phyloP scores from a whole-genome alignment of 2,113 vertebrate species.

The Phyllostomus hastatus region DNA sequence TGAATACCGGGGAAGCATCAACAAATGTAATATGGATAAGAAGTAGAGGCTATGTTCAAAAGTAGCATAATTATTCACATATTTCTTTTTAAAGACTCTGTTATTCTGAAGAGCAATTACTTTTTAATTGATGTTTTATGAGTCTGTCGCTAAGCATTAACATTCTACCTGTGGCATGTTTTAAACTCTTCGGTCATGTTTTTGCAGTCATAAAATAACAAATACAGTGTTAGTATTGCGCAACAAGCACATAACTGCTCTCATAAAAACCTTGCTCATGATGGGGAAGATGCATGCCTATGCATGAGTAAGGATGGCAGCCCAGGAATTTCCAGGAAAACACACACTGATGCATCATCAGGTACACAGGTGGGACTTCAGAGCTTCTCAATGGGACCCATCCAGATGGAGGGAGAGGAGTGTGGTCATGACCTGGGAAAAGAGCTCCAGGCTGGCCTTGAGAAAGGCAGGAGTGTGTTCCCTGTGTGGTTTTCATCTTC shows the following conservation, averaged over 20 bases:
- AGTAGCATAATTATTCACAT: constrained; percentile 23
- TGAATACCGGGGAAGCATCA: background rate
- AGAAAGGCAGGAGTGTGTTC: background rate
- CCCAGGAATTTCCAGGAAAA: background rate
- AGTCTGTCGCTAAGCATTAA: background rate
- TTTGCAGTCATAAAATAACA: constrained; percentile 46
- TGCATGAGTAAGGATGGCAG: background rate
- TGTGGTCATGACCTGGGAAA: background rate
- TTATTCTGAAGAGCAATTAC: background rate
- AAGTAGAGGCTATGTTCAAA: background rate
- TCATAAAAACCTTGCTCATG: background rate
- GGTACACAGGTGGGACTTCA: background rate
- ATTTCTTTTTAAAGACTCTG: constrained; percentile 4
- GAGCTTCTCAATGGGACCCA: background rate
- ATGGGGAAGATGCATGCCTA: background rate
- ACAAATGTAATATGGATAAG: background rate
- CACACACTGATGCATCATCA: background rate
- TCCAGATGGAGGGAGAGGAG: background rate
- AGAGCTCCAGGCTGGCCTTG: background rate
- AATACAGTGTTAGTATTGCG: constrained; percentile 8
- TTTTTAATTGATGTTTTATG: constrained; percentile 48
- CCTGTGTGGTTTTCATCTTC: background rate
- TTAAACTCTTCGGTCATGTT: constrained; percentile 12
- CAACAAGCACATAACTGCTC: background rate
- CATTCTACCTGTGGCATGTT: background rate